Percentiles rank a stretch among this genome's conserved stretches.
phyloP scores from a whole-genome alignment of 2,797 vertebrate species.

The Pipistrellus nathusii region DNA sequence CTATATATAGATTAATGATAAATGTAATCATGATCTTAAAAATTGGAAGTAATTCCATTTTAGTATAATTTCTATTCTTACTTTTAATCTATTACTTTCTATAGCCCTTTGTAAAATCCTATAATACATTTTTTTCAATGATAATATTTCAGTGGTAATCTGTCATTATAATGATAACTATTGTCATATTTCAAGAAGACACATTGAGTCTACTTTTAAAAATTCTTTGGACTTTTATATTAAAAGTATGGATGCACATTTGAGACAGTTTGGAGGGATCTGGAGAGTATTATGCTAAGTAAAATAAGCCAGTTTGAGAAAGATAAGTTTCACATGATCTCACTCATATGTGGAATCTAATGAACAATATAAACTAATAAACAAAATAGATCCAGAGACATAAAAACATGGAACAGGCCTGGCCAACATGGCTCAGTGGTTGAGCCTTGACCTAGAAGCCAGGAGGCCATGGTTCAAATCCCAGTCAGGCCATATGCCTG shows the following conservation, averaged over 20 bases:
- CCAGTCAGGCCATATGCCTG: too few species aligned
- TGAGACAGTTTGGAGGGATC: too few species aligned
- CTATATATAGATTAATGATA: conserved; percentile 62
- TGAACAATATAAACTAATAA: too few species aligned
- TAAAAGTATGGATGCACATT: not conserved
- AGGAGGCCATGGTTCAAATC: too few species aligned
- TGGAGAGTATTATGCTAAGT: too few species aligned
- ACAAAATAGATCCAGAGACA: too few species aligned
- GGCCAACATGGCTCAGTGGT: too few species aligned
- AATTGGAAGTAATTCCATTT: conserved; percentile 34
- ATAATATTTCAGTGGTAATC: conserved; percentile 46
- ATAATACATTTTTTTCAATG: conserved; percentile 62
- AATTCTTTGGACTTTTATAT: conserved; percentile 53
- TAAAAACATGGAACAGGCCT: too few species aligned
- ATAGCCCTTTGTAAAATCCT: conserved; percentile 43
- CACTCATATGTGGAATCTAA: too few species aligned
- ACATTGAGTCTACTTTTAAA: conserved; percentile 26
- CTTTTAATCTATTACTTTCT: conserved; percentile 53
- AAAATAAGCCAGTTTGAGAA: too few species aligned
- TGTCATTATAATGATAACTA: conserved; percentile 43
- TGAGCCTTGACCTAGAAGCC: too few species aligned
- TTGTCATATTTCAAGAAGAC: conserved; percentile 7
- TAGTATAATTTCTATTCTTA: not conserved
- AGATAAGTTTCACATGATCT: too few species aligned
- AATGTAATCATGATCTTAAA: conserved; percentile 56